phyloP scores from a whole-genome alignment of 2,113 vertebrate genomes.

The Numida meleagris region DNA sequence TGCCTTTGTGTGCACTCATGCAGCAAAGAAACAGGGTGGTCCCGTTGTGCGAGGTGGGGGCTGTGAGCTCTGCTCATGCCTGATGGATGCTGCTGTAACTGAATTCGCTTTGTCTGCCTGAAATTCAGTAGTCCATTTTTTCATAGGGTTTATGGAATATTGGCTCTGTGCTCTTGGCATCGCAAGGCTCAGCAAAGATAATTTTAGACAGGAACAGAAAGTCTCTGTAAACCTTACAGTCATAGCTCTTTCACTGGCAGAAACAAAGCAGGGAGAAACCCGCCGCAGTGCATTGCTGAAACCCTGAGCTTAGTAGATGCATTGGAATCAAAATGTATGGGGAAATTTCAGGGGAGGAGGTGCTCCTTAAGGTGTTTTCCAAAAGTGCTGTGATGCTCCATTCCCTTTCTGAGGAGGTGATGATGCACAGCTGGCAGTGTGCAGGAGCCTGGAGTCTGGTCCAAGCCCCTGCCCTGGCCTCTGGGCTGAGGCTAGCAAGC shows the following conservation, averaged over 20 bases:
- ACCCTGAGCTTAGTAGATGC: not conserved
- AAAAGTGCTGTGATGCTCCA: not conserved
- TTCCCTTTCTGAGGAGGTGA: not conserved
- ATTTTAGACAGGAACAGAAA: slow-evolving; percentile 67
- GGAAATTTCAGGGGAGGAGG: not conserved
- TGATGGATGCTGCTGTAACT: not conserved
- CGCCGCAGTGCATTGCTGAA: not conserved
- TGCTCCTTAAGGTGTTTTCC: not conserved
- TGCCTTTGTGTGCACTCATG: not conserved
- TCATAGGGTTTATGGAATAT: slow-evolving; percentile 10
- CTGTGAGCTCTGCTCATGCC: not conserved
- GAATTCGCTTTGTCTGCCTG: not conserved
- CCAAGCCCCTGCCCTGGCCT: not conserved
- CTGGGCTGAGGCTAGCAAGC: not conserved
- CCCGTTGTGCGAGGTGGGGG: not conserved
- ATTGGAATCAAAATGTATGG: not conserved
- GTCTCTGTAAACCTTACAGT: slow-evolving; percentile 36
- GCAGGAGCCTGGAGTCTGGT: not conserved
- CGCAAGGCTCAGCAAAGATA: slow-evolving; percentile 51
- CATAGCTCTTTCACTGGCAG: slow-evolving; percentile 7
- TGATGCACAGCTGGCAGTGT: not conserved
- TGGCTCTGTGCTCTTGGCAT: not conserved
- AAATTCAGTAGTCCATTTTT: not conserved
- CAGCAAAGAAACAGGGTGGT: not conserved
- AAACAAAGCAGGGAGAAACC: not conserved